phyloP scores from a whole-genome alignment of 92 coral and sea anemone genomes.

The Phenganax stokvisi region DNA sequence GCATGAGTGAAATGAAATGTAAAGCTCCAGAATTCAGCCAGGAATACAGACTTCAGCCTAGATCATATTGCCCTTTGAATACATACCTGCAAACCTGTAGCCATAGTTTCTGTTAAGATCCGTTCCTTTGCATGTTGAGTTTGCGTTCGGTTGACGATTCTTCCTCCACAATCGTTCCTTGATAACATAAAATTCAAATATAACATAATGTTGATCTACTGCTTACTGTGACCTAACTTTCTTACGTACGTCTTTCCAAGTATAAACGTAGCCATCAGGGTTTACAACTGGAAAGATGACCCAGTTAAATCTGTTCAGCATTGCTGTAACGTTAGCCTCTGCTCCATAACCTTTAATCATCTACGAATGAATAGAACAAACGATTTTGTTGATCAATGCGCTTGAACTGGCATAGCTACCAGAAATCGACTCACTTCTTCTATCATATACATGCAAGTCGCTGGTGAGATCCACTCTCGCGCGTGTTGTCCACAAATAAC shows the following conservation, averaged over 20 bases:
- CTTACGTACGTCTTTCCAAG: constrained; percentile 54
- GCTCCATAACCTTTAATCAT: constrained; percentile 50
- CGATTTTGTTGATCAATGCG: not conserved
- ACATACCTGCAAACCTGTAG: constrained; percentile 65
- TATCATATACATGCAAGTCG: constrained; percentile 80
- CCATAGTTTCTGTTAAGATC: constrained; percentile 82
- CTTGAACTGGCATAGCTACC: no score
- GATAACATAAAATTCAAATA: not conserved
- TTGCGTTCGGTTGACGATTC: constrained; percentile 49
- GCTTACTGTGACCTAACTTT: no score
- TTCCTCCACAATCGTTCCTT: constrained; percentile 76
- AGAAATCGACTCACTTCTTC: constrained; percentile 55
- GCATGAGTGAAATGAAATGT: not conserved
- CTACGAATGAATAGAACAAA: constrained; percentile 35
- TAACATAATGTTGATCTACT: not conserved
- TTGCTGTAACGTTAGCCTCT: constrained; percentile 35
- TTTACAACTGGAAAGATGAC: constrained; percentile 72
- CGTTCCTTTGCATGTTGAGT: constrained; percentile 54
- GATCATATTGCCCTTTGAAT: not conserved
- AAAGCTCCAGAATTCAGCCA: not conserved
- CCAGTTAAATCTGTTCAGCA: constrained; percentile 77
- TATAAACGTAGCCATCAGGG: constrained; percentile 80
- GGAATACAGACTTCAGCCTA: not conserved
- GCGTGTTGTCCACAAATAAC: constrained; percentile 91
- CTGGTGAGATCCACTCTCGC: constrained; percentile 81